These are phyloP conservation scores for human DNA, from an alignment of 2,113 vertebrate species.

Conservation along the genomic window GRCh38 chr7:115252501-115253000, in stretches of 20 bases:
- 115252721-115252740: background rate
- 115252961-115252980: background rate
- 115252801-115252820: background rate
- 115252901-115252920: background rate
- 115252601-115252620: background rate
- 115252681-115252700: background rate
- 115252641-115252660: background rate
- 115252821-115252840: background rate
- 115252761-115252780: background rate
- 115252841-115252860: background rate
- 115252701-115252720: background rate
- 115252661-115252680: background rate
- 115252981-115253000: constrained; percentile 8
- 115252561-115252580: background rate
- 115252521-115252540: background rate
- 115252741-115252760: background rate
- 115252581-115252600: background rate
- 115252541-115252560: background rate
- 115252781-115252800: background rate
- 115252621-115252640: background rate
- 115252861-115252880: background rate
- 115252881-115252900: background rate
- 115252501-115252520: too few species aligned
- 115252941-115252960: background rate
- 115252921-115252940: background rate